phyloP scores from a whole-genome alignment of 1,140 invertebrate species.

The Rhopalosiphum maidis region DNA sequence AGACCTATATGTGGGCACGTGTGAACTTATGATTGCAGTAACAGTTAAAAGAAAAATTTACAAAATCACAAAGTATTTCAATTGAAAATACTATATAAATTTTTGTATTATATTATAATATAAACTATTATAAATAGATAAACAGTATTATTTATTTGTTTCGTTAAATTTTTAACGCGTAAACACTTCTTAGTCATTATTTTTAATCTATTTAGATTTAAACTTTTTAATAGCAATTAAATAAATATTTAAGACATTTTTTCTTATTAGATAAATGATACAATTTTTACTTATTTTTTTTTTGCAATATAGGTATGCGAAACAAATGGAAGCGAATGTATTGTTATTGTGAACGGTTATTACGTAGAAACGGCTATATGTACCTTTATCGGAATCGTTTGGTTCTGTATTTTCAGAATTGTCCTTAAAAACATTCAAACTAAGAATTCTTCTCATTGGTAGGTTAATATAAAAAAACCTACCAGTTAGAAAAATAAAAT shows the following conservation, averaged over 20 bases:
- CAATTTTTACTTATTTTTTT: not conserved
- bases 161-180: not conserved
- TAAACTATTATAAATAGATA: too few relatives aligned
- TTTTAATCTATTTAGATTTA: not conserved
- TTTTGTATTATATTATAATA: too few relatives aligned
- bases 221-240: not conserved
- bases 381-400: not conserved
- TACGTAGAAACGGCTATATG: conserved; percentile 5
- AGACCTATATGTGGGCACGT: too few relatives aligned
- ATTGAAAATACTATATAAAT: too few relatives aligned
- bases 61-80: too few relatives aligned
- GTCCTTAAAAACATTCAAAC: conserved; percentile 20
- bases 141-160: too few relatives aligned
- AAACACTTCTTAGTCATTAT: not conserved
- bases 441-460: not conserved
- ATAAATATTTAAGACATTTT: not conserved
- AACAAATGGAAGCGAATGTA: not conserved
- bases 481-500: not conserved
- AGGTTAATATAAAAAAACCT: not conserved
- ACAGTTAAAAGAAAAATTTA: too few relatives aligned
- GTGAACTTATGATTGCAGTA: too few relatives aligned
- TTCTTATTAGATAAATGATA: not conserved
- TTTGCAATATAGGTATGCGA: not conserved
- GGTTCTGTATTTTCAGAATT: not conserved
- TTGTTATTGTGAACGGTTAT: not conserved